Percentiles rank a stretch among this genome's conserved stretches.
phyloP scores from a whole-genome alignment of 2,797 vertebrate species.

The Nasua narica region DNA sequence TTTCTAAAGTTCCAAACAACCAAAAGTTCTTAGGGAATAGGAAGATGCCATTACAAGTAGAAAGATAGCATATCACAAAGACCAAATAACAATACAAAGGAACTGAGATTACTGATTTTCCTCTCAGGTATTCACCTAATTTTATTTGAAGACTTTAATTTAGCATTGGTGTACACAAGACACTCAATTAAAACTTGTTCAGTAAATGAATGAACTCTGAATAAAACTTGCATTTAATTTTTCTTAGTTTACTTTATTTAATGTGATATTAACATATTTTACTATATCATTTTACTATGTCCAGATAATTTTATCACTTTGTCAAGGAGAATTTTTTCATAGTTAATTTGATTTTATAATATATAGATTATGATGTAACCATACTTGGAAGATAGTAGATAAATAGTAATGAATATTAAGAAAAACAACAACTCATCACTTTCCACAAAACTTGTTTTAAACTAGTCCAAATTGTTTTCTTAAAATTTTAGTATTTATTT shows the following conservation, averaged over 20 bases:
- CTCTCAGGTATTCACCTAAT: not conserved
- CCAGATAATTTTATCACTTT: not conserved
- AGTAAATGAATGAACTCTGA: not conserved
- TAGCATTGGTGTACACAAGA: not conserved
- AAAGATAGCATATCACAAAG: not conserved
- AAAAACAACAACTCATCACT: not conserved
- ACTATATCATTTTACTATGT: not conserved
- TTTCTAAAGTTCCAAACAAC: not conserved
- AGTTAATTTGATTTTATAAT: conserved; percentile 14
- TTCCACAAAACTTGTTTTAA: conserved; percentile 35
- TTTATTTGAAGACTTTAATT: not conserved
- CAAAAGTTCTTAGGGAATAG: not conserved
- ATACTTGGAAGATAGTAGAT: not conserved
- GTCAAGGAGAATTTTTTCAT: not conserved
- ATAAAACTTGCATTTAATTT: not conserved
- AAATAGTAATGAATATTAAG: not conserved
- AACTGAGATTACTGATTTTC: not conserved
- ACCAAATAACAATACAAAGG: not conserved
- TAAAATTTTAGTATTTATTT: conserved; percentile 24
- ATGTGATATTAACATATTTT: not conserved
- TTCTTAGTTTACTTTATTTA: not conserved
- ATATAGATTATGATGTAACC: not conserved
- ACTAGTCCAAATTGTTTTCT: conserved; percentile 19
- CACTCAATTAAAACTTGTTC: not conserved
- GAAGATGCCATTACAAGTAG: not conserved